A percentile compares a stretch with the other conserved stretches of the same genome.
Evolutionary conservation across 2,888 invertebrate genomes (phyloP).

Genomic region (Beris morrisii): DNA sequence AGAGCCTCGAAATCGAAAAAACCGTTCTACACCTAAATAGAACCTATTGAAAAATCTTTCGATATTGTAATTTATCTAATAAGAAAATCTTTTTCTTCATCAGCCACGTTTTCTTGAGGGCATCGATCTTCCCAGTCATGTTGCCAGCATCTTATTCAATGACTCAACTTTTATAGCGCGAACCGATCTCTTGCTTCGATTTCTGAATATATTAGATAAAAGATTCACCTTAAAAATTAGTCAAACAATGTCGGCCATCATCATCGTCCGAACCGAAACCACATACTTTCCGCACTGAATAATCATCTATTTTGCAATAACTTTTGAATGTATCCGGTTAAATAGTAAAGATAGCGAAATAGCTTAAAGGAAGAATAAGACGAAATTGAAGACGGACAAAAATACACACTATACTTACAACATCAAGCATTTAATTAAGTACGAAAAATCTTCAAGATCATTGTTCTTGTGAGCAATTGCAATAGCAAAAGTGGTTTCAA

Average conservation of each 20-base stretch:
- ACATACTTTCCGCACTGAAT: background rate
- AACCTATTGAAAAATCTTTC: no score
- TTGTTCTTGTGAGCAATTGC: slow-evolving; percentile 6
- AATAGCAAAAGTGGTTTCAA: slow-evolving; percentile 14
- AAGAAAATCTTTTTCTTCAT: no score
- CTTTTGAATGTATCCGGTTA: background rate
- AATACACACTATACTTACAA: background rate
- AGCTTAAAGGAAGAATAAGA: background rate
- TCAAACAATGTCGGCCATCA: slow-evolving; percentile 25
- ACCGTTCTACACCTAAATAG: no score
- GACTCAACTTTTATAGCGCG: no score
- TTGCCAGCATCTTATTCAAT: no score
- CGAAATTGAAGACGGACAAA: background rate
- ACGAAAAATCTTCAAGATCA: slow-evolving; percentile 9
- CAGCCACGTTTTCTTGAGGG: no score
- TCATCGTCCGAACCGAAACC: background rate
- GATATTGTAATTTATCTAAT: no score
- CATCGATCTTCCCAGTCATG: no score
- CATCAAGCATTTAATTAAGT: slow-evolving; percentile 6
- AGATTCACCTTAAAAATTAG: slow-evolving; percentile 15
- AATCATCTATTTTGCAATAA: background rate
- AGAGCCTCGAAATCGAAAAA: no score
- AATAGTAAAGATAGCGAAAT: background rate
- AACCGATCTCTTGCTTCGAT: no score
- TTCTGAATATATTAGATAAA: no score